Conservation (phyloP, 2,888 invertebrate species). For the Rotaria sp. region DNA sequence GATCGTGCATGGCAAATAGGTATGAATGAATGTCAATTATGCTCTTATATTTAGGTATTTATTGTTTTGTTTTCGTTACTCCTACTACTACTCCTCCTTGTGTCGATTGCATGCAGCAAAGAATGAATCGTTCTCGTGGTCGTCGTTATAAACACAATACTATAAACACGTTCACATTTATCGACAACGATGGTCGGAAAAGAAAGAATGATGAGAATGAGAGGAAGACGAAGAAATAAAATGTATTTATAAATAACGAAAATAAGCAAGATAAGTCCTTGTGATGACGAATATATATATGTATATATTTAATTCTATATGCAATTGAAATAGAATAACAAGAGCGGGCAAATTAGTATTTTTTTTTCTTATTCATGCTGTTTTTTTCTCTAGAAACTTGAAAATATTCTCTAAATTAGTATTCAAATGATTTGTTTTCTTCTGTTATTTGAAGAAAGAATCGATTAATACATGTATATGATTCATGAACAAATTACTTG, state of each 20-base stretch:
- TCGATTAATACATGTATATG: too few species aligned
- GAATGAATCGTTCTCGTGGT: neutral
- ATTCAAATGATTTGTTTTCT: too few species aligned
- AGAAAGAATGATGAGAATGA: neutral
- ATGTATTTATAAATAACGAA: neutral
- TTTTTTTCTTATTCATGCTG: neutral
- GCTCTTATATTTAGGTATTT: neutral
- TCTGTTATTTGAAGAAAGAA: too few species aligned
- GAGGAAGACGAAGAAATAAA: neutral
- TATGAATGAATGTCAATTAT: neutral
- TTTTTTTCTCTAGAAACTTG: too few species aligned
- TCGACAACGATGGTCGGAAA: neutral
- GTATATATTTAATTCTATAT: neutral
- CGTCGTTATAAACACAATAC: neutral
- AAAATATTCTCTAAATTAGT: too few species aligned
- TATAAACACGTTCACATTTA: neutral
- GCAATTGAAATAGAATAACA: neutral
- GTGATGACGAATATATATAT: too few species aligned
- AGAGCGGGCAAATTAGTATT: neutral
- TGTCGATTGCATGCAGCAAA: neutral
- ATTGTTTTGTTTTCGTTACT: neutral
- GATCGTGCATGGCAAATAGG: neutral
- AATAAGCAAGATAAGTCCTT: neutral
- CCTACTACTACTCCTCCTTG: neutral
- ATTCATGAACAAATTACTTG: too few species aligned